These are phyloP conservation scores for Dryas iulia DNA, from an alignment of 1,140 invertebrate species.

Conservation along the genomic window DNA sequence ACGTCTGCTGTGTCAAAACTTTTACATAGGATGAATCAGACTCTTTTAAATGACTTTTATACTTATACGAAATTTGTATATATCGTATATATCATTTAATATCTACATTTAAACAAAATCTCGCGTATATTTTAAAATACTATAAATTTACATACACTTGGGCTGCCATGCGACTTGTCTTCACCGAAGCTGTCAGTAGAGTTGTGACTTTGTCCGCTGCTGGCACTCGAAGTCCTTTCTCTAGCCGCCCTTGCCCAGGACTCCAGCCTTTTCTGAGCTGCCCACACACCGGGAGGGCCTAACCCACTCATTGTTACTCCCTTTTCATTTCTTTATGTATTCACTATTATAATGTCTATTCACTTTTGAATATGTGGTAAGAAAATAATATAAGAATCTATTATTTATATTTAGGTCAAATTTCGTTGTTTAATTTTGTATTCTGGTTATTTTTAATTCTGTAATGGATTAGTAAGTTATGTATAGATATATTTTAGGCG, in stretches of 20 bases:
- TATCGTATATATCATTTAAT: no score
- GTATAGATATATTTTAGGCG: no score
- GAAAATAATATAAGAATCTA: constrained; percentile 3
- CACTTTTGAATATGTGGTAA: constrained; percentile 13
- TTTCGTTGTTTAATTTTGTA: constrained; percentile 38
- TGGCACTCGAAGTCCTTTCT: constrained; percentile 82
- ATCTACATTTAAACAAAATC: no score
- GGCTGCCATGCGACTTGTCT: constrained; percentile 75
- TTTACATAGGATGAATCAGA: no score
- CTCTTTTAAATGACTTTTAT: no score
- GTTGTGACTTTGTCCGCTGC: constrained; percentile 81
- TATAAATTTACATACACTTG: constrained; percentile 58
- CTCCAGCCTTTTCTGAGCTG: constrained; percentile 85
- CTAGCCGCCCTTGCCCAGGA: constrained; percentile 86
- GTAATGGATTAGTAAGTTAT: neutral
- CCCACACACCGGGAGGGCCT: constrained; percentile 85
- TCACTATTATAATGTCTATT: neutral
- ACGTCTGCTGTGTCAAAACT: no score
- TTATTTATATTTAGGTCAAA: constrained; percentile 29
- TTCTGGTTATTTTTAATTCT: constrained; percentile 6
- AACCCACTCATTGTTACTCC: constrained; percentile 81
- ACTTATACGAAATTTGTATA: no score
- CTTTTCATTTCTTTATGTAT: constrained; percentile 42
- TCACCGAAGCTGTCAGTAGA: constrained; percentile 81
- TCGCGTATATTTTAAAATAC: neutral